Conservation (phyloP, 2,888 invertebrate genomes). For the Nomada goodeniana region DNA sequence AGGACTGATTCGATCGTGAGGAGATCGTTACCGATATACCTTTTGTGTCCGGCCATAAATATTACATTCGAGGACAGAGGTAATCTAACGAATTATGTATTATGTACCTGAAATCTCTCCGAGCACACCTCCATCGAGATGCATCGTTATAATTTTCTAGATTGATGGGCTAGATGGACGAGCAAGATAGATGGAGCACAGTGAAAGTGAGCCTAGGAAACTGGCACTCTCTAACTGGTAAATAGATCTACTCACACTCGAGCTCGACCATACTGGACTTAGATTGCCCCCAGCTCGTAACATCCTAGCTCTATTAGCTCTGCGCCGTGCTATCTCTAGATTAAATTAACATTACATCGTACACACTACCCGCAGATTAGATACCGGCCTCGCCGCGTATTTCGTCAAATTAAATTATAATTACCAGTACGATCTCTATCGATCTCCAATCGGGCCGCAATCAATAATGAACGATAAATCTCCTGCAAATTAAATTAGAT, state of each 20-base stretch:
- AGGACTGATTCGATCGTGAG: no score
- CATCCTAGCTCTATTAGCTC: slow-evolving; percentile 9
- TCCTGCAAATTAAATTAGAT: not conserved
- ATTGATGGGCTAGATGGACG: slow-evolving; percentile 33
- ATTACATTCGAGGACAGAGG: not conserved
- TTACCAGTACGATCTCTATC: no score
- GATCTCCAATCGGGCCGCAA: not conserved
- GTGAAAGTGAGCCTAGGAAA: slow-evolving; percentile 33
- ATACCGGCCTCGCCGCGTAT: not conserved
- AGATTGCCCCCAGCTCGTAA: slow-evolving; percentile 24
- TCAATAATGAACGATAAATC: not conserved
- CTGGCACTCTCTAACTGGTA: slow-evolving; percentile 29
- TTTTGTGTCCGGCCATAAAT: no score
- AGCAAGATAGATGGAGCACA: slow-evolving; percentile 25
- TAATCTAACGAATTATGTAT: slow-evolving; percentile 20
- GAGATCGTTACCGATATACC: no score
- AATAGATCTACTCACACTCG: slow-evolving; percentile 26
- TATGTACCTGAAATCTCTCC: slow-evolving; percentile 13
- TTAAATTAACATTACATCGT: slow-evolving; percentile 4
- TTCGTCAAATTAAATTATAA: slow-evolving; percentile 17
- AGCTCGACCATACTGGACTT: not conserved
- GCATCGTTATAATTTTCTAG: slow-evolving; percentile 32
- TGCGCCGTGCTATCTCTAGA: not conserved
- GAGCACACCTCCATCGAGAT: slow-evolving; percentile 5
- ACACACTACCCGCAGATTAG: not conserved